A percentile compares a stretch with the other conserved stretches of the same genome.
These are phyloP conservation scores for Ladona fulva DNA, from an alignment of 1,140 invertebrate genomes.

Conservation along the genomic window DNA sequence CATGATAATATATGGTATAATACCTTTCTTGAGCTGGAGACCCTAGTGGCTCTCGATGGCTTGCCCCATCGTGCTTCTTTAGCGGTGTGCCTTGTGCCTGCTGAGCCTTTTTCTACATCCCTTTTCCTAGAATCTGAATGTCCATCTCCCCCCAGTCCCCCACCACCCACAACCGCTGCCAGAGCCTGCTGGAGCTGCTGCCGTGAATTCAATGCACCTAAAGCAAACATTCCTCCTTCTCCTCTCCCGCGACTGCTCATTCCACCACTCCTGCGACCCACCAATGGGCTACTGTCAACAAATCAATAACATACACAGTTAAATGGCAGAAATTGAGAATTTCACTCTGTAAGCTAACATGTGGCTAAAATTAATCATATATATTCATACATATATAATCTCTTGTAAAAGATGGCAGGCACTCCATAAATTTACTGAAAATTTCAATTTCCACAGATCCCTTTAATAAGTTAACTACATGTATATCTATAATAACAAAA, in stretches of 20 bases:
- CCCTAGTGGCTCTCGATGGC: not conserved
- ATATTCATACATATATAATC: too few relatives aligned
- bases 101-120: not conserved
- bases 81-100: not conserved
- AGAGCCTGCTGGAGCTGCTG: slow-evolving; percentile 1
- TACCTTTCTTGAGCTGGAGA: not conserved
- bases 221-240: not conserved
- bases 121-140: not conserved
- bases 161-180: not conserved
- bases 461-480: too few relatives aligned
- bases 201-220: not conserved
- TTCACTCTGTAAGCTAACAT: too few relatives aligned
- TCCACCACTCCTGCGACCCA: not conserved
- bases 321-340: too few relatives aligned
- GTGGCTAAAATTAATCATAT: too few relatives aligned
- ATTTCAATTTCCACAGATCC: too few relatives aligned
- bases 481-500: too few relatives aligned
- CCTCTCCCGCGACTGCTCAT: not conserved
- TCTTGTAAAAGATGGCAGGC: too few relatives aligned
- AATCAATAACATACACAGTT: not conserved
- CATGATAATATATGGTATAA: too few relatives aligned
- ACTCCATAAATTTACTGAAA: too few relatives aligned
- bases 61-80: not conserved
- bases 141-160: not conserved
- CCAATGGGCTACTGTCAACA: not conserved